Evolutionary conservation across 2,113 vertebrate species (phyloP).

Genomic region (Limanda limanda): DNA sequence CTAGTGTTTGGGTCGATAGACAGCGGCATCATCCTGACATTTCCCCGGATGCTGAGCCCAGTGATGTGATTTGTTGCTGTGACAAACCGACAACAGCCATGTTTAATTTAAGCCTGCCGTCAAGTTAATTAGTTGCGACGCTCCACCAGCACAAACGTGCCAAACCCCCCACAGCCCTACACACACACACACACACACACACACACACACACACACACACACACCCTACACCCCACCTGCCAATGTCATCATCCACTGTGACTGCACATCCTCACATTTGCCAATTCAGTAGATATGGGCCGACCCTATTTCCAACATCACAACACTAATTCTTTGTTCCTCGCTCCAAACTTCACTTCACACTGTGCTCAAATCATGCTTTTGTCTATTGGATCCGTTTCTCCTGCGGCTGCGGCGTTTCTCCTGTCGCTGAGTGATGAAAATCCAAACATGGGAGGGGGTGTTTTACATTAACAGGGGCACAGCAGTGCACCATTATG

Average conservation of each 20-base stretch:
- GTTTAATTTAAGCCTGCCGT: not conserved
- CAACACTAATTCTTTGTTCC: not conserved
- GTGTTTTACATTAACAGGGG: conserved; percentile 35
- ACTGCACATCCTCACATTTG: not conserved
- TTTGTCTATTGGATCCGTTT: conserved; percentile 9
- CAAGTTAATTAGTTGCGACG: not conserved
- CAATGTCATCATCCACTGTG: not conserved
- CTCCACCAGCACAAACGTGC: not conserved
- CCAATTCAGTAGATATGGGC: not conserved
- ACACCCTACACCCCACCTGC: not conserved
- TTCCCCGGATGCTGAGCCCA: not conserved
- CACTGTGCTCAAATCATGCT: not conserved
- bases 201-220: not conserved
- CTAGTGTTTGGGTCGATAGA: not conserved
- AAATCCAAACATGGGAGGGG: conserved; percentile 28
- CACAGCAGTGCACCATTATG: conserved; percentile 28
- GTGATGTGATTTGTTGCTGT: not conserved
- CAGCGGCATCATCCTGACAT: not conserved
- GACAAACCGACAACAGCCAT: not conserved
- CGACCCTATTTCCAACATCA: not conserved
- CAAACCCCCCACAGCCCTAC: not conserved
- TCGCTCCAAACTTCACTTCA: not conserved
- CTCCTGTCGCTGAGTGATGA: conserved; percentile 26
- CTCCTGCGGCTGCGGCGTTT: conserved; percentile 16
- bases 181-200: too few relatives aligned